Evolutionary conservation across 64 coral and sea anemone genomes (phyloP).

Genomic region (Dendronephthya gigantea): DNA sequence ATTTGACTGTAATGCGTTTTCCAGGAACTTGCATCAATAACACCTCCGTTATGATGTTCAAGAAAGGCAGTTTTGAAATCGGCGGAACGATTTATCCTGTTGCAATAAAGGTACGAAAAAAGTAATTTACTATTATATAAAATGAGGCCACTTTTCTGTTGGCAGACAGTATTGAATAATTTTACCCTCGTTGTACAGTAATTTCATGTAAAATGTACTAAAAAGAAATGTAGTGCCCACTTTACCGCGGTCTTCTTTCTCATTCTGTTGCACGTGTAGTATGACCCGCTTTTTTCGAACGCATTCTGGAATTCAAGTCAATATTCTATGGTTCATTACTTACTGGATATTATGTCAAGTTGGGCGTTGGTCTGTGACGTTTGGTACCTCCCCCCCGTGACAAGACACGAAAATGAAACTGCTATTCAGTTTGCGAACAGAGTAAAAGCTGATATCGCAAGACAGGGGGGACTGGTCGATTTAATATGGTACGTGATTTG

Average conservation of each 20-base stretch:
- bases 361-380: constrained; percentile 96
- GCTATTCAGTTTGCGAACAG: constrained; percentile 79
- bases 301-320: constrained; percentile 96
- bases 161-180: no score
- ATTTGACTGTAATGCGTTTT: neutral
- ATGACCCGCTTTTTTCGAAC: constrained; percentile 79
- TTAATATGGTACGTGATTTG: constrained; percentile 71
- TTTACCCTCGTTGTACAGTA: no score
- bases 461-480: constrained; percentile 82
- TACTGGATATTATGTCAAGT: constrained; percentile 73
- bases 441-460: constrained; percentile 86
- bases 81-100: constrained; percentile 87
- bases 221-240: neutral
- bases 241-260: neutral
- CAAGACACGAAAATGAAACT: constrained; percentile 64
- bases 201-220: neutral
- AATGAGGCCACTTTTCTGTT: no score
- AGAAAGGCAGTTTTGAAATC: constrained; percentile 99
- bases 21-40: constrained; percentile 95
- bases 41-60: constrained; percentile 99
- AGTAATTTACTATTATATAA: neutral
- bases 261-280: constrained; percentile 49
- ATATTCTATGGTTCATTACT: constrained; percentile 63
- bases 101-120: constrained; percentile 57
- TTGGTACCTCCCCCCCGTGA: constrained; percentile 74